Evolutionary conservation across 2,888 invertebrate species (phyloP), one percentile per base, ranked within the genome.

Genomic region (Eupeodes latifasciatus): DNA sequence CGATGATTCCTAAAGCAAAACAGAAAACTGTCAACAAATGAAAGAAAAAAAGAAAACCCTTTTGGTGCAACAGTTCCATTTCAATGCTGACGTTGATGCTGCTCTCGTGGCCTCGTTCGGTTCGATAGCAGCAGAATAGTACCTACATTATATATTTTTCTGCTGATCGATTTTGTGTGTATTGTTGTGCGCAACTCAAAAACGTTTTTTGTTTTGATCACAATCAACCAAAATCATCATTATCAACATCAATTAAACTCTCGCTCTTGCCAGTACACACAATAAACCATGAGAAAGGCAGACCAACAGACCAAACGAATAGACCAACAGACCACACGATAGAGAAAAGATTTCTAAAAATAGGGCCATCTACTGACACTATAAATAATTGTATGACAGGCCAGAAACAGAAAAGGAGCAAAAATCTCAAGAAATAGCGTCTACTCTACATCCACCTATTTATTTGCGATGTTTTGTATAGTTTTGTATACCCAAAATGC

Each of bases 301-400:
- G 64, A 55, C 47, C 64, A 47, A 27, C 34, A 80, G 62, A 47
- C 61, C 34, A 80, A 57, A 47, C 61, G 49, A 77, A 66, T 51
- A 71, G 19, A 76, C 71, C 62, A 19, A 83, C 12, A 14, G 16
- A 57, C 27, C 16, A 40, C 19, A n/a, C 44, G 47, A 47, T 47
- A 59, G 27, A 69, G 71, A 40, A 77, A 74, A 82, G 67, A 72
- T 47, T 59, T 85, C 75, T 82, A 89, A 66, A 85, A 81, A 89
- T 85, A 89, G 75, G 61, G 44, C 61, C 75, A 67, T 79, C 75
- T 66, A 85, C 89, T 85, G 85, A 71, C 89, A 76, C 89, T 89
- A 89, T 85, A 85, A 85, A 89, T 89, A 89, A 85, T 85, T 79
- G 55, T 81, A 71, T 81, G 85, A 89, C 89, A 89, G 75, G 81